Evolutionary conservation across 2,888 invertebrate genomes (phyloP).

Genomic region (Agonopterix alstromeriana): DNA sequence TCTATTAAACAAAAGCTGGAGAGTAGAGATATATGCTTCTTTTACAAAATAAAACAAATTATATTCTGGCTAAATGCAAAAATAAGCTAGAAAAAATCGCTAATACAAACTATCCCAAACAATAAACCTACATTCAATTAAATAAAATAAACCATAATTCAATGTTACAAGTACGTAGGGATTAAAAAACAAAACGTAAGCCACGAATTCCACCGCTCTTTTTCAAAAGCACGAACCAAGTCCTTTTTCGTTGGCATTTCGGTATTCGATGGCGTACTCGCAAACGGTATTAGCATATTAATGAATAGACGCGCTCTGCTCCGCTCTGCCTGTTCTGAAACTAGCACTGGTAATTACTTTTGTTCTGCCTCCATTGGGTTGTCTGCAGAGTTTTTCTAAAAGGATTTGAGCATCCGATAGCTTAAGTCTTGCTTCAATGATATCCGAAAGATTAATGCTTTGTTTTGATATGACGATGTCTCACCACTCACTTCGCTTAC

Average conservation of each 20-base stretch:
- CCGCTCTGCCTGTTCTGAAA: constrained; percentile 18
- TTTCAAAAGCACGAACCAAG: constrained; percentile 1
- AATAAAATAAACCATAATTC: not conserved
- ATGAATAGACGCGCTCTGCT: constrained; percentile 35
- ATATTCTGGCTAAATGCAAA: too few species aligned
- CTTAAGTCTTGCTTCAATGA: too few species aligned
- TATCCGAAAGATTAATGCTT: too few species aligned
- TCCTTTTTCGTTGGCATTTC: constrained; percentile 7
- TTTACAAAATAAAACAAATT: too few species aligned
- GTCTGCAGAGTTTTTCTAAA: not conserved
- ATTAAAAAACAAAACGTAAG: not conserved
- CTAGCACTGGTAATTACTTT: constrained; percentile 37
- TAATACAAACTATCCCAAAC: not conserved
- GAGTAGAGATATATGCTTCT: too few species aligned
- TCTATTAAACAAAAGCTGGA: too few species aligned
- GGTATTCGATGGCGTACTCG: constrained; percentile 40
- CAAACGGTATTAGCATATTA: constrained; percentile 60
- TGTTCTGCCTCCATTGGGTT: constrained; percentile 21
- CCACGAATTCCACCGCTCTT: not conserved
- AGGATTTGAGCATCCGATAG: too few species aligned
- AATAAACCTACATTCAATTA: not conserved
- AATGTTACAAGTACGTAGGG: not conserved
- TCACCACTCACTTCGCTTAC: too few species aligned
- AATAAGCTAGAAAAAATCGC: too few species aligned
- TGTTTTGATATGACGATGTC: too few species aligned